Evolutionary conservation across 2,797 vertebrate genomes (phyloP).

Genomic region (Melanotaenia maccullochi): DNA sequence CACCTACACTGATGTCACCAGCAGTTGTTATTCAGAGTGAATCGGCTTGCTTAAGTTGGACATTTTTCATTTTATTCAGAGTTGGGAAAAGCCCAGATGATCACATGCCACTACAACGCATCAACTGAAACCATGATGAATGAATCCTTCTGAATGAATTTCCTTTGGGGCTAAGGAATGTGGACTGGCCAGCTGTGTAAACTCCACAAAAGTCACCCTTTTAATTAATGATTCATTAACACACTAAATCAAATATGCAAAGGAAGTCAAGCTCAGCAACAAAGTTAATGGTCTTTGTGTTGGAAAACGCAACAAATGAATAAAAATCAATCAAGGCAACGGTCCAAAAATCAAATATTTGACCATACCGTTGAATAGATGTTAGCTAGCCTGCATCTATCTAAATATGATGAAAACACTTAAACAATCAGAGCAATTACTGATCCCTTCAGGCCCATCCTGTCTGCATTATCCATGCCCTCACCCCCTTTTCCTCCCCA

Average conservation of each 20-base stretch:
- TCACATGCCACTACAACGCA: slow-evolving; percentile 10
- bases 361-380: background rate
- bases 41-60: background rate
- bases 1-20: slow-evolving; percentile 9
- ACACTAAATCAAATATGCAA: background rate
- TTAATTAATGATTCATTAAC: slow-evolving; percentile 6
- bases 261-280: background rate
- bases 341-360: background rate
- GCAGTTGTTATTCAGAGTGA: slow-evolving; percentile 1
- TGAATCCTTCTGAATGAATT: slow-evolving; percentile 8
- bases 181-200: slow-evolving; percentile 13
- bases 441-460: slow-evolving; percentile 55
- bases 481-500: slow-evolving; percentile 1
- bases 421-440: slow-evolving; percentile 39
- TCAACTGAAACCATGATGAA: slow-evolving; percentile 15
- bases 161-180: slow-evolving; percentile 6
- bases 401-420: slow-evolving; percentile 33
- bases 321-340: background rate
- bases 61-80: background rate
- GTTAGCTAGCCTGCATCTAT: slow-evolving; percentile 22
- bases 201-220: background rate
- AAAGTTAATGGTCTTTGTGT: background rate
- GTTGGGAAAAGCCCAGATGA: slow-evolving; percentile 11
- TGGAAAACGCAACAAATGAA: background rate
- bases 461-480: slow-evolving; percentile 56